Conservation (phyloP, 2,888 invertebrate species). For the Euzetes globulus region DNA sequence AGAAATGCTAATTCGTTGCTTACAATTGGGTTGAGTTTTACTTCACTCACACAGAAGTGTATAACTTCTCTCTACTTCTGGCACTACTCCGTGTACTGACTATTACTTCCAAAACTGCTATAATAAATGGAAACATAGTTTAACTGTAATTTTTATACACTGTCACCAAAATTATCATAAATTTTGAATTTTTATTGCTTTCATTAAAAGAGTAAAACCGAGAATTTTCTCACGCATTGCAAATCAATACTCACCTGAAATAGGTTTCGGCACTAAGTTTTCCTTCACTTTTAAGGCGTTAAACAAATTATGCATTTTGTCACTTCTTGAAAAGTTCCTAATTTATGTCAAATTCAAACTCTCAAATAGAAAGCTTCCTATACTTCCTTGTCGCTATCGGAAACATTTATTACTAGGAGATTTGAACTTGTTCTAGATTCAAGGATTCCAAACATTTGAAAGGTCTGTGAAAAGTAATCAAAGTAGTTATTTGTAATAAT, state of each 20-base stretch:
- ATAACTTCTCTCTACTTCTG: neutral
- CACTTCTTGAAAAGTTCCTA: too few relatives aligned
- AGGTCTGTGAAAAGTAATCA: too few relatives aligned
- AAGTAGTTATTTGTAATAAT: too few relatives aligned
- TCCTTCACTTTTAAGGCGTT: too few relatives aligned
- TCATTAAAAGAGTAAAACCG: neutral
- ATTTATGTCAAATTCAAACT: too few relatives aligned
- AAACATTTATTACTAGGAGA: too few relatives aligned
- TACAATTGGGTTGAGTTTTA: neutral
- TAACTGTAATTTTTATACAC: neutral
- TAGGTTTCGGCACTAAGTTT: too few relatives aligned
- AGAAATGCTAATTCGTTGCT: neutral
- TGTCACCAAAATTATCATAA: neutral
- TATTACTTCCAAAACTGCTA: neutral
- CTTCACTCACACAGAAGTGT: neutral
- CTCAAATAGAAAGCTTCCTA: too few relatives aligned
- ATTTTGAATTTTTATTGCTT: neutral
- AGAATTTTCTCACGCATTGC: neutral
- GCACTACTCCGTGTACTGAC: neutral
- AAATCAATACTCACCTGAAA: neutral
- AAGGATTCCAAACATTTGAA: too few relatives aligned
- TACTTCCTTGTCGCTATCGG: too few relatives aligned
- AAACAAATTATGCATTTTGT: too few relatives aligned
- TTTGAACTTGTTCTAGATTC: too few relatives aligned
- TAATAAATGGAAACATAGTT: neutral